Conservation (phyloP, 2,797 vertebrate species). For the Vireo griseus region DNA sequence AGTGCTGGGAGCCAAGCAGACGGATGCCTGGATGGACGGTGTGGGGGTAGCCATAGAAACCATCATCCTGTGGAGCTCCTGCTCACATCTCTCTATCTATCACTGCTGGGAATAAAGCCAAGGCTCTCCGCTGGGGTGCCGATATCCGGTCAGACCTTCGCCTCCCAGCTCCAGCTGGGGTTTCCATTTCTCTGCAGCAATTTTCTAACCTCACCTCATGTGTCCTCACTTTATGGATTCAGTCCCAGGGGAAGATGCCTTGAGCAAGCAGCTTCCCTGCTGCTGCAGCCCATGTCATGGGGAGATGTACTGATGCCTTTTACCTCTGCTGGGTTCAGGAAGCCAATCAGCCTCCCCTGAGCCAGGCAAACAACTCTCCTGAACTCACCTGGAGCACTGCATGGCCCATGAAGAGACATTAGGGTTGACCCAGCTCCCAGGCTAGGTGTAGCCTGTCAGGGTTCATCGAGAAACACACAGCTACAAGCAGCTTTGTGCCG, state of each 20-base stretch:
- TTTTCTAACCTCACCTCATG: background rate
- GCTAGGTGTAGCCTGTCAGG: accelerated
- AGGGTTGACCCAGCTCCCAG: background rate
- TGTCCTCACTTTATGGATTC: background rate
- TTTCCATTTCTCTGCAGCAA: background rate
- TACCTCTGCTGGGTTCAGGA: background rate
- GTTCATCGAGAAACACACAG: background rate
- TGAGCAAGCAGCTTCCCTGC: accelerated
- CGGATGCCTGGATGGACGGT: constrained; percentile 71
- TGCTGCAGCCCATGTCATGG: background rate
- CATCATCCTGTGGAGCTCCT: constrained; percentile 66
- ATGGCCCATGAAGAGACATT: accelerated
- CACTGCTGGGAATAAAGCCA: constrained; percentile 64
- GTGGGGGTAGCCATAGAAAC: constrained; percentile 75
- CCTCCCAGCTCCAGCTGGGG: background rate
- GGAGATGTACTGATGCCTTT: background rate
- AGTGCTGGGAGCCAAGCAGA: constrained; percentile 72
- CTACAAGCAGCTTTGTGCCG: background rate
- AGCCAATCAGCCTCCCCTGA: background rate
- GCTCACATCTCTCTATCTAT: constrained; percentile 42
- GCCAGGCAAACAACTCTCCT: background rate
- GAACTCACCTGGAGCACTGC: background rate
- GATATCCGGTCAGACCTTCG: background rate
- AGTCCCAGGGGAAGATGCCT: background rate
- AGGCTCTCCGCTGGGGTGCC: background rate